Percentiles rank a stretch among this genome's conserved stretches.
These are phyloP conservation scores for Microcebus lehilahytsara DNA, from an alignment of 2,113 vertebrate species.

Conservation along the genomic window DNA sequence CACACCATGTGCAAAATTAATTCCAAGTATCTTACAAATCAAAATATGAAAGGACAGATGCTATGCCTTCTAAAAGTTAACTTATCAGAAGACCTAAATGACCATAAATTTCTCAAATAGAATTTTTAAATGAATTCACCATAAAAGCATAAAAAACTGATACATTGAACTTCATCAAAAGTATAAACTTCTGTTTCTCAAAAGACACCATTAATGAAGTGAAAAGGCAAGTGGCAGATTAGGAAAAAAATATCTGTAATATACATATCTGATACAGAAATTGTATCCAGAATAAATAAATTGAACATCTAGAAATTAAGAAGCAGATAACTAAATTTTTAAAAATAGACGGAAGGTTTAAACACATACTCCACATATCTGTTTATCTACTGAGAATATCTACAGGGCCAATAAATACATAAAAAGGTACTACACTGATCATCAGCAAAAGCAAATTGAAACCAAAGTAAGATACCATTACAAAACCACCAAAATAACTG, in stretches of 20 bases:
- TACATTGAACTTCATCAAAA: neutral
- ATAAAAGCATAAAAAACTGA: neutral
- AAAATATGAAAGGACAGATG: neutral
- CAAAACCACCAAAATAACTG: neutral
- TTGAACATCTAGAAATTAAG: neutral
- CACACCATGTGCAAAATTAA: neutral
- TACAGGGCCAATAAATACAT: too few species aligned
- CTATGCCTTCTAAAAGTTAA: neutral
- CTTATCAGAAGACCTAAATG: neutral
- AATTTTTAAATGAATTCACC: neutral
- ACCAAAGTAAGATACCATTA: too few species aligned
- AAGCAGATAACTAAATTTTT: neutral
- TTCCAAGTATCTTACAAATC: neutral
- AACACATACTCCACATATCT: too few species aligned
- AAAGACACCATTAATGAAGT: too few species aligned
- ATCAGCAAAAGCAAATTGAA: neutral
- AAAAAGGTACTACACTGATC: neutral
- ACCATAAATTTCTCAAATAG: neutral
- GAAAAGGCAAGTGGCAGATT: neutral
- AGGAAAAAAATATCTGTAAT: neutral
- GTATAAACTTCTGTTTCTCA: neutral
- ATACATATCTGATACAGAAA: neutral
- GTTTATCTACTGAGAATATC: too few species aligned
- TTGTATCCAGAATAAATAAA: neutral
- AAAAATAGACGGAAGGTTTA: too few species aligned